Evolutionary conservation across 2,888 invertebrate species (phyloP).

Genomic region (Aplocera efformata): DNA sequence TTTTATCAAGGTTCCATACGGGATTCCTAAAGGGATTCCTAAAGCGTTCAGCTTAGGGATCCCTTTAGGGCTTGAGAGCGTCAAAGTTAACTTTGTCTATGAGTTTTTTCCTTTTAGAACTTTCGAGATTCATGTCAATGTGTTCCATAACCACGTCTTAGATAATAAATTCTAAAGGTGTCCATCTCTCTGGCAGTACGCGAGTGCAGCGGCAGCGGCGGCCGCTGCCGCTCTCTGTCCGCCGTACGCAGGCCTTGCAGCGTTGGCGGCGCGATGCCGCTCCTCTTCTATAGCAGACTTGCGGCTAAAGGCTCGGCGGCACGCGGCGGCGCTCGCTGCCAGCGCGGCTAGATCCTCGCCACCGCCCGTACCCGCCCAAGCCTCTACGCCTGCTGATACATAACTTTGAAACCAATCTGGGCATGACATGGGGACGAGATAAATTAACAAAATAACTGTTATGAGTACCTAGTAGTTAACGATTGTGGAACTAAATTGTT

Average conservation of each 20-base stretch:
- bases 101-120: no score
- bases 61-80: no score
- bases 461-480: no score
- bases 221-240: slow-evolving; percentile 84
- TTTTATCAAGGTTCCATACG: no score
- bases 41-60: no score
- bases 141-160: no score
- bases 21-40: no score
- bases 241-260: slow-evolving; percentile 87
- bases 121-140: no score
- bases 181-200: slow-evolving; percentile 47
- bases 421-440: no score
- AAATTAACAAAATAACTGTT: no score
- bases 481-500: no score
- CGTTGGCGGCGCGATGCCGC: slow-evolving; percentile 89
- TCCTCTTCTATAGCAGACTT: slow-evolving; percentile 97
- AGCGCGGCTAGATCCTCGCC: slow-evolving; percentile 22
- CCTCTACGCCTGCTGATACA: slow-evolving; percentile 53
- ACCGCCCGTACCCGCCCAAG: slow-evolving; percentile 28
- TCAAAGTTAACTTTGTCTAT: no score
- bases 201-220: slow-evolving; percentile 68
- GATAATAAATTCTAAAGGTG: not conserved
- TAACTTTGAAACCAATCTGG: slow-evolving; percentile 43
- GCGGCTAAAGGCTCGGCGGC: slow-evolving; percentile 94
- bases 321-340: slow-evolving; percentile 92